These are phyloP conservation scores for Ceratina australensis DNA, from an alignment of 1,140 invertebrate genomes.

Conservation along the genomic window DNA sequence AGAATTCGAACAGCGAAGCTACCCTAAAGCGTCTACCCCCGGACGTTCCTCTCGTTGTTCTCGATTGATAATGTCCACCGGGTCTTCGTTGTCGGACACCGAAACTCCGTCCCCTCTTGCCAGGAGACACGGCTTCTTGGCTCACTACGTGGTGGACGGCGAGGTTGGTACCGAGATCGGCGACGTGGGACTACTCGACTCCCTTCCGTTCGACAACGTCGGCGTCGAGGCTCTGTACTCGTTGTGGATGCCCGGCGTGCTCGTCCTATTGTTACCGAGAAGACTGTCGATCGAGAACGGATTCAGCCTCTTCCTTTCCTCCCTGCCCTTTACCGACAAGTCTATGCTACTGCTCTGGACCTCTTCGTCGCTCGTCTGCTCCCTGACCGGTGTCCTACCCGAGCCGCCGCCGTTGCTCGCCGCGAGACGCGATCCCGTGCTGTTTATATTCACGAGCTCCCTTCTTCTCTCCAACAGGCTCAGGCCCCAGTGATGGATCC, in stretches of 20 bases:
- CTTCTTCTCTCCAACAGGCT: conserved; percentile 75
- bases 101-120: neutral
- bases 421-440: conserved; percentile 36
- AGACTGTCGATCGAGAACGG: conserved; percentile 93
- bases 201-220: conserved; percentile 68
- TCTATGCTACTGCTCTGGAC: conserved; percentile 77
- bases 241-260: conserved; percentile 59
- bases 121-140: neutral
- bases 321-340: conserved; percentile 78
- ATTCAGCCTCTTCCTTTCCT: conserved; percentile 83
- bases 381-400: conserved; percentile 47
- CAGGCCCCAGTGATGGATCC: conserved; percentile 76
- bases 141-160: conserved; percentile 76
- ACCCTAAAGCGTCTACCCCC: neutral
- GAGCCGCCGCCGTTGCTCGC: conserved; percentile 60
- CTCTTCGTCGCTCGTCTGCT: conserved; percentile 76
- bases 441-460: conserved; percentile 70
- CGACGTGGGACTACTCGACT: conserved; percentile 70
- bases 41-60: conserved; percentile 9
- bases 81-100: conserved; percentile 35
- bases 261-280: conserved; percentile 84
- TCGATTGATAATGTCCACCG: conserved; percentile 11
- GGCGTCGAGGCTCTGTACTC: conserved; percentile 69
- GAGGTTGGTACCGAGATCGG: conserved; percentile 72
- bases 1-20: neutral